These are phyloP conservation scores for Gonatopus flavifemur DNA, from an alignment of 1,140 invertebrate genomes.

Conservation along the genomic window DNA sequence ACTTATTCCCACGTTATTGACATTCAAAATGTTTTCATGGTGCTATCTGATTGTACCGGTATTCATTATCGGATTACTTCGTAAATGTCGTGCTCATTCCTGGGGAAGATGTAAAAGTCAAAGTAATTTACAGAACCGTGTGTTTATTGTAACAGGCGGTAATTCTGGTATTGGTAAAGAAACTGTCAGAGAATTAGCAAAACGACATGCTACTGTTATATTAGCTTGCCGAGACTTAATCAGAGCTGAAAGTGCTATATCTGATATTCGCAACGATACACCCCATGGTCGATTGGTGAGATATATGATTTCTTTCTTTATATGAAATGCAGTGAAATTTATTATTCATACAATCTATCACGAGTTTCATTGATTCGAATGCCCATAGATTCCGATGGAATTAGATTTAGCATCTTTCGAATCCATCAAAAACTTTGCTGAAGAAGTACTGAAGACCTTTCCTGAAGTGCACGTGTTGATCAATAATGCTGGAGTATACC, in stretches of 20 bases:
- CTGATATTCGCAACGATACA: slow-evolving; percentile 63
- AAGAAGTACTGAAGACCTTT: slow-evolving; percentile 64
- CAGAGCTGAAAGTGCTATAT: slow-evolving; percentile 62
- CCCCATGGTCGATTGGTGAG: slow-evolving; percentile 64
- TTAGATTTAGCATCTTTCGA: slow-evolving; percentile 71
- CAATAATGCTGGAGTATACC: slow-evolving; percentile 75
- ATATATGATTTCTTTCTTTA: neutral
- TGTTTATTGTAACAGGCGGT: slow-evolving; percentile 77
- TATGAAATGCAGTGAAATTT: neutral
- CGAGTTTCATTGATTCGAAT: slow-evolving; percentile 39
- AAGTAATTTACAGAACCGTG: slow-evolving; percentile 59
- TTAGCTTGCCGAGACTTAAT: slow-evolving; percentile 72
- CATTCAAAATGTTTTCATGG: slow-evolving; percentile 38
- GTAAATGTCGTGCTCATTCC: slow-evolving; percentile 54
- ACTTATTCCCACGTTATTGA: neutral
- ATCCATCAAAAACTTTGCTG: slow-evolving; percentile 72
- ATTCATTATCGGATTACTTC: slow-evolving; percentile 47
- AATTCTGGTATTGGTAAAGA: slow-evolving; percentile 81
- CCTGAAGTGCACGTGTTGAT: slow-evolving; percentile 71
- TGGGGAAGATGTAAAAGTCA: slow-evolving; percentile 56
- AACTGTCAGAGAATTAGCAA: slow-evolving; percentile 68
- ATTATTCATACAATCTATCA: neutral
- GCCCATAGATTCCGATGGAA: slow-evolving; percentile 72
- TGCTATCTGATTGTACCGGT: slow-evolving; percentile 50
- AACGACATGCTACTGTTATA: slow-evolving; percentile 69